Percentiles rank a stretch among this genome's conserved stretches.
These are phyloP conservation scores for Deilephila porcellus DNA, from an alignment of 2,888 invertebrate genomes.

Conservation along the genomic window DNA sequence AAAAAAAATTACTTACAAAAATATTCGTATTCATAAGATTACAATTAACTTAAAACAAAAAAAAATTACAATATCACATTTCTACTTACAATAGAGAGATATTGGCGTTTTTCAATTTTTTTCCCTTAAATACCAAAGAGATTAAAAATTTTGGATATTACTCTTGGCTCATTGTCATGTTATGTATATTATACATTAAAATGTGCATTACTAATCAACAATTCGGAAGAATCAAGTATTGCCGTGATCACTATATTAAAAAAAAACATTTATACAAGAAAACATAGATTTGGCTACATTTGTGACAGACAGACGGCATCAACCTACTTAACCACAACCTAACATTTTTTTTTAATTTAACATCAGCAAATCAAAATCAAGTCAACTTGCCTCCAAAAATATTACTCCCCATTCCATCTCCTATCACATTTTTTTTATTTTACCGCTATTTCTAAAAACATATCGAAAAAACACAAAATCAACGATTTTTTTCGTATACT, in stretches of 20 bases:
- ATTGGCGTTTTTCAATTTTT: constrained; percentile 66
- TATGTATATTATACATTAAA: constrained; percentile 66
- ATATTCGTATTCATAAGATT: constrained; percentile 81
- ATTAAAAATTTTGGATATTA: constrained; percentile 63
- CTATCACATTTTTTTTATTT: constrained; percentile 77
- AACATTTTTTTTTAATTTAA: constrained; percentile 61
- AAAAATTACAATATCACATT: constrained; percentile 85
- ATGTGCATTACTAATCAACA: constrained; percentile 68
- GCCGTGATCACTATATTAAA: constrained; percentile 64
- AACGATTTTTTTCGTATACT: constrained; percentile 72
- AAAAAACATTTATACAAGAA: constrained; percentile 74
- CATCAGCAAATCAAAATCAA: constrained; percentile 45
- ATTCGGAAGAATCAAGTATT: constrained; percentile 81
- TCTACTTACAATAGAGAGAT: constrained; percentile 85
- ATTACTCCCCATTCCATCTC: constrained; percentile 61
- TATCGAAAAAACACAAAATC: constrained; percentile 68
- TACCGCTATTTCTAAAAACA: constrained; percentile 62
- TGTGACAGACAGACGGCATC: constrained; percentile 66
- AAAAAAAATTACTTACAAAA: constrained; percentile 78
- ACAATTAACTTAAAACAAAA: constrained; percentile 76
- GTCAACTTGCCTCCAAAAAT: constrained; percentile 72
- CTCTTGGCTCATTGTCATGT: constrained; percentile 72
- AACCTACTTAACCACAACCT: constrained; percentile 77
- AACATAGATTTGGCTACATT: constrained; percentile 77
- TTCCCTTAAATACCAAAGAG: constrained; percentile 66